Base-by-base conservation (phyloP, 2,113 vertebrate genomes). In the Lates calcarifer region DNA sequence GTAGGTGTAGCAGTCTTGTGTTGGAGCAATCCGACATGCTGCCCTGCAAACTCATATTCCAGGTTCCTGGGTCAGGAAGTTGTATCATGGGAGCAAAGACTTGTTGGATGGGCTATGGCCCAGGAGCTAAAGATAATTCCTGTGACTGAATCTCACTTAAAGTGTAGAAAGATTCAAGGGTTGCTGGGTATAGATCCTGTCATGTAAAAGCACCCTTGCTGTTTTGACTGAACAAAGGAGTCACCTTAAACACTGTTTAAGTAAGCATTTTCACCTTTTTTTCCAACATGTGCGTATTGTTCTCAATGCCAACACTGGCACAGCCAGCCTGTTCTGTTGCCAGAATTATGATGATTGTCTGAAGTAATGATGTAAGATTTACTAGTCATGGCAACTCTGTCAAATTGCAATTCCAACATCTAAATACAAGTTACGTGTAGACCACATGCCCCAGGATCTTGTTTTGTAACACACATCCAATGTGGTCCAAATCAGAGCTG, bases 291-390 rank as follows among this genome's bases (percentile, higher is more conserved):
- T 33, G 55, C 51, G 15, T 61, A 41, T 39, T 57, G 24, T 39
- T 71, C 11, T 37, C 6, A 28, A 7, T 24, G n/a, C 53, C 26
- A 73, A 73, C 28, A 65, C 39, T 58, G 26, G 66, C 81, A 41
- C 39, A 31, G 58, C 4, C 45, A 22, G 6, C 5, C 53, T 37
- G 28, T 31, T 56, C 33, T 24, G n/a, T 4, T 61, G 65, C 60
- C 77, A 66, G 57, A 47, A 67, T 9, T 28, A 22, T 33, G 26
- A 77, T 47, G 29, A 58, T 29, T 22, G 37, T 24, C 49, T 65
- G 17, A 65, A 37, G 8, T 22, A 33, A 61, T 70, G 58, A 55
- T 22, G 64, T 33, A 29, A 62, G 62, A 70, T 69, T 75, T 35
- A 24, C 55, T 37, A 61, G 43, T 72, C 61, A 28, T 28, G 49